A percentile compares a stretch with the other conserved stretches of the same genome.
phyloP scores from a whole-genome alignment of 2,797 vertebrate species.

The Pseudochromis fuscus region DNA sequence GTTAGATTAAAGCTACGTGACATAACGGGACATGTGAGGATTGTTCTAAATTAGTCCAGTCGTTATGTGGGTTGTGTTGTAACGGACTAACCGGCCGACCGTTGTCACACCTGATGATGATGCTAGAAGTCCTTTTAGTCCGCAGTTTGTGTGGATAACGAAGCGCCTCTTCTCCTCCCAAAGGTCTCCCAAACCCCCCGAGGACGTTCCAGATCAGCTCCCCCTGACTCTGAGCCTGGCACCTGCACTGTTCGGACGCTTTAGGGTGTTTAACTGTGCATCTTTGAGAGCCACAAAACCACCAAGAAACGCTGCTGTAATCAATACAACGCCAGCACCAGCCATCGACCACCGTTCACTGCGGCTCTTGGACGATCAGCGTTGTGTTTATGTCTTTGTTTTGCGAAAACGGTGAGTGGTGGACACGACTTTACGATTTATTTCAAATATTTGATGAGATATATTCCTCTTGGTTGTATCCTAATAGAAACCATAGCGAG shows the following conservation, averaged over 20 bases:
- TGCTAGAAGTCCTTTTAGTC: slow-evolving; percentile 9
- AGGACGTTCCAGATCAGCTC: slow-evolving; percentile 65
- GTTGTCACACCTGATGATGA: slow-evolving; percentile 37
- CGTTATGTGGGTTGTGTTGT: no score
- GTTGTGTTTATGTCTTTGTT: slow-evolving; percentile 99
- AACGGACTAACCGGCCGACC: background rate
- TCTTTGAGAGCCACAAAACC: slow-evolving; percentile 44
- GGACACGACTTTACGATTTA: fast-evolving
- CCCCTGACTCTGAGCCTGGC: slow-evolving; percentile 47
- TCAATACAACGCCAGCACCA: slow-evolving; percentile 70
- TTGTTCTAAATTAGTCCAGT: background rate
- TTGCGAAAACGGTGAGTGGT: slow-evolving; percentile 95
- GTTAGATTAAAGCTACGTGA: background rate
- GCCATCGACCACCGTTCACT: slow-evolving; percentile 88
- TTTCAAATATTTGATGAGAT: fast-evolving
- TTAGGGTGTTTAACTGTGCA: slow-evolving; percentile 57
- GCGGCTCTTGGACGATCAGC: slow-evolving; percentile 94
- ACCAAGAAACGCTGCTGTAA: slow-evolving; percentile 57
- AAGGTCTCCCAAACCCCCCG: slow-evolving; percentile 60
- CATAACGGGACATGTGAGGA: background rate
- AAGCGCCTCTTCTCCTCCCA: slow-evolving; percentile 8
- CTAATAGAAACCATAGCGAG: fast-evolving
- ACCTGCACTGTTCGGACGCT: slow-evolving; percentile 63
- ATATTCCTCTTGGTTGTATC: fast-evolving
- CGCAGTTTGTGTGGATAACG: slow-evolving; percentile 47